Base-by-base conservation (phyloP, 2,797 vertebrate genomes). In the Thaleichthys pacificus region DNA sequence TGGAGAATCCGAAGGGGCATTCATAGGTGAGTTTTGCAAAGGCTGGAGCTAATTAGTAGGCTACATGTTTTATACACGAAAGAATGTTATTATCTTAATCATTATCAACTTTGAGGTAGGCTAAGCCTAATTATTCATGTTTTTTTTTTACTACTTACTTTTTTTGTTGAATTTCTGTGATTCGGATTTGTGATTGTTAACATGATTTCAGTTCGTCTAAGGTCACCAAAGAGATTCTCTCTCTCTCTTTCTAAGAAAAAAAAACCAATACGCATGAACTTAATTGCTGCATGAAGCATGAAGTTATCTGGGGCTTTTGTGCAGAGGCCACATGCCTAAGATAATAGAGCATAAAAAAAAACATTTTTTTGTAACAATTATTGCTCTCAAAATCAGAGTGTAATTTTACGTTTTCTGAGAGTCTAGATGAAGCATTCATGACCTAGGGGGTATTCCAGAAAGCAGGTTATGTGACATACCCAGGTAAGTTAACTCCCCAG, bases 171-270 rank as follows among this genome's bases (percentile, higher is more conserved):
- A 35, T 35, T 35, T 35, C 12, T 5, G 12, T 64, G n/a, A n/a
- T n/a, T n/a, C n/a, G n/a, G n/a, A n/a, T 42, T 42, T 42, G 11
- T 12, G 21, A 47, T 24, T 6, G 11, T 65, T 17, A 68, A 42
- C 1, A 42, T 42, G 47, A 76, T 76, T 63, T 35, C 6, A 54
- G 38, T 58, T 35, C 32, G 24, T 61, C 42, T 51, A 17, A 28
- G 21, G 42, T 57, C n/a, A 35, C 38, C 12, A 14, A 42, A 42
- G 8, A 38, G 15, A 61, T 68, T 54, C 7, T 28, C 0, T 22
- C 24, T 64, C 74, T 26, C 26, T 91, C 86, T n/a, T n/a, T n/a
- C n/a, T n/a, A n/a, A 38, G 88, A 81, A 66, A 9, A 58, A 54
- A 35, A 1, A 0, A 0, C 22, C 30, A 38, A 42, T 2, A 19